Evolutionary conservation across 2,113 vertebrate species (phyloP), one percentile per base, ranked within the genome.

Genomic region (Scopus umbretta): DNA sequence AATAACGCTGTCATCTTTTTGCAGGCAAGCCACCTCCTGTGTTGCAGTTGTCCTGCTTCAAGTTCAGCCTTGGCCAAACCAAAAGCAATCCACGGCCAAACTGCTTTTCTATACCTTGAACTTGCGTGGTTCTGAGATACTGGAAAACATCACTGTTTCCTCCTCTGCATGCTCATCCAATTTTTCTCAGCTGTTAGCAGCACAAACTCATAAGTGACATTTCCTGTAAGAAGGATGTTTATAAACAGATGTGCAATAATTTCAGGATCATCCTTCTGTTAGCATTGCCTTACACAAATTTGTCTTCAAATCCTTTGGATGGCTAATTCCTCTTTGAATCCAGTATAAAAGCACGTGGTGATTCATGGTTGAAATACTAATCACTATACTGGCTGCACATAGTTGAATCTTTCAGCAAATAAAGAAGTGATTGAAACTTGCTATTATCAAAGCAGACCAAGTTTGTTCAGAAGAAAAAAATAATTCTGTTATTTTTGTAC

Each of bases 391-490:
- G 78, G 38, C 75, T 88, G 87, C 59, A 75, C 52, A 62, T 29
- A 7, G 5, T 78, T 94, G 87, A 78, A 88, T 92, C 76, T 85
- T 92, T 42, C 52, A 85, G 53, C 89, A 96, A 92, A 94, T 87
- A 76, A 92, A 93, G 87, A 88, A 86, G 63, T 76, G 80, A 92
- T 73, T 96, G 94, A 97, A 96, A 96, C 71, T 97, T 96, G 88
- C 83, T 95, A 84, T 96, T 97, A 97, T 92, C 93, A 71, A 74
- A 82, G 26, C 67, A 93, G 91, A 97, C 65, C 36, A 88, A 91
- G 70, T 94, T 95, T 88, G 53, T 91, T 96, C 87, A 92, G 83
- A 97, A 92, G 55, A 93, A 93, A 47, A 94, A 96, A 86, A 75
- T 75, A 95, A 95, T 96, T 88, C 74, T 91, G 80, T 96, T 97